Evolutionary conservation across 2,113 vertebrate genomes (phyloP).

Genomic region (Chiloscyllium plagiosum): DNA sequence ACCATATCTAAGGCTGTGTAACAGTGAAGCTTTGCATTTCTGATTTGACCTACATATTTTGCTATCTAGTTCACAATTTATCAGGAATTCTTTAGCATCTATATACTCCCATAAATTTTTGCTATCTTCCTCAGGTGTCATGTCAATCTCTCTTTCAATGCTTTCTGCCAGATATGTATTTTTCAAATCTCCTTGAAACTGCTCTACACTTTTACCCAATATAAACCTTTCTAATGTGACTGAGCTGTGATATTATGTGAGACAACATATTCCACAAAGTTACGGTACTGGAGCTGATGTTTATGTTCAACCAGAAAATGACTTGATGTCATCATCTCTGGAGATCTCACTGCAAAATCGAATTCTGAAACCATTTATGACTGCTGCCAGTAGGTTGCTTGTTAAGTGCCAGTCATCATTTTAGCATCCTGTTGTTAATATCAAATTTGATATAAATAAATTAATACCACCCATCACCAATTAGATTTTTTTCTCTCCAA

Average conservation of each 20-base stretch:
- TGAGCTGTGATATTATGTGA: constrained; percentile 19
- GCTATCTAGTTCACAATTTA: background rate
- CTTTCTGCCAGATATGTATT: background rate
- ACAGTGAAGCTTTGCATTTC: background rate
- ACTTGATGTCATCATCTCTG: constrained; percentile 37
- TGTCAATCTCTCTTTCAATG: background rate
- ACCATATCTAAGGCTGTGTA: no score
- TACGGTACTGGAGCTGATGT: constrained; percentile 20
- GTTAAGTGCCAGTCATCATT: constrained; percentile 36
- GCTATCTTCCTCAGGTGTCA: background rate
- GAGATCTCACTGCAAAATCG: constrained; percentile 35
- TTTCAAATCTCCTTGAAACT: background rate
- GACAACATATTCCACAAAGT: constrained; percentile 30
- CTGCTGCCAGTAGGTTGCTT: constrained; percentile 35
- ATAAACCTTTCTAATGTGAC: background rate
- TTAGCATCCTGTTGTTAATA: constrained; percentile 36
- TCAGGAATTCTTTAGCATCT: background rate
- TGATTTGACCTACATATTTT: background rate
- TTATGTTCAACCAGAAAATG: constrained; percentile 33
- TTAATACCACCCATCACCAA: constrained; percentile 37
- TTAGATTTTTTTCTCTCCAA: constrained; percentile 34
- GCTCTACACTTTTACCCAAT: background rate
- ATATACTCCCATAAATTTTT: background rate
- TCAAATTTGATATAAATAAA: constrained; percentile 38
- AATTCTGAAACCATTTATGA: constrained; percentile 36